These are phyloP conservation scores for Polyodon spathula DNA, from an alignment of 2,113 vertebrate species.

Conservation along the genomic window DNA sequence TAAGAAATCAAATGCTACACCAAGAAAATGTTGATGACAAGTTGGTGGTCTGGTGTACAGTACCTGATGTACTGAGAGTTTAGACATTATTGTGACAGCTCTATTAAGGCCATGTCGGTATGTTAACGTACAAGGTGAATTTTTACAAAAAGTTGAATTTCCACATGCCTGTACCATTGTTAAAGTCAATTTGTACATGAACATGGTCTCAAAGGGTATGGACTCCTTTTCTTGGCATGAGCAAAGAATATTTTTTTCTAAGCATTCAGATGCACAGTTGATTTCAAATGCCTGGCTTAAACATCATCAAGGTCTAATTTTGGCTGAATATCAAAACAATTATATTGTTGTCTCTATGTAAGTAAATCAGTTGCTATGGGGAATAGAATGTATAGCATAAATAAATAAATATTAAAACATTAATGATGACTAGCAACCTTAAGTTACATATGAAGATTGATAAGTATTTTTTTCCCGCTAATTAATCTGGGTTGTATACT, in stretches of 20 bases:
- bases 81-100: too few relatives aligned
- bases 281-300: conserved; percentile 61
- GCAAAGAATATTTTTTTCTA: conserved; percentile 7
- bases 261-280: conserved; percentile 57
- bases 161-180: conserved; percentile 3
- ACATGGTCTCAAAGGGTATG: neutral
- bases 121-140: too few relatives aligned
- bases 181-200: conserved; percentile 5
- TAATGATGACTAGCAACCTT: neutral
- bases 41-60: too few relatives aligned
- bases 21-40: too few relatives aligned
- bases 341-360: conserved; percentile 72
- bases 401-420: neutral
- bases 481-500: neutral
- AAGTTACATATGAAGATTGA: neutral
- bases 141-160: neutral
- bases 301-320: conserved; percentile 59
- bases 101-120: too few relatives aligned
- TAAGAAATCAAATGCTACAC: too few relatives aligned
- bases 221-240: conserved; percentile 17
- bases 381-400: conserved; percentile 6
- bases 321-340: conserved; percentile 62
- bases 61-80: too few relatives aligned
- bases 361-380: conserved; percentile 50
- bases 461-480: conserved; percentile 21